phyloP scores from a whole-genome alignment of 1,140 invertebrate genomes.

The Pissodes strobi region DNA sequence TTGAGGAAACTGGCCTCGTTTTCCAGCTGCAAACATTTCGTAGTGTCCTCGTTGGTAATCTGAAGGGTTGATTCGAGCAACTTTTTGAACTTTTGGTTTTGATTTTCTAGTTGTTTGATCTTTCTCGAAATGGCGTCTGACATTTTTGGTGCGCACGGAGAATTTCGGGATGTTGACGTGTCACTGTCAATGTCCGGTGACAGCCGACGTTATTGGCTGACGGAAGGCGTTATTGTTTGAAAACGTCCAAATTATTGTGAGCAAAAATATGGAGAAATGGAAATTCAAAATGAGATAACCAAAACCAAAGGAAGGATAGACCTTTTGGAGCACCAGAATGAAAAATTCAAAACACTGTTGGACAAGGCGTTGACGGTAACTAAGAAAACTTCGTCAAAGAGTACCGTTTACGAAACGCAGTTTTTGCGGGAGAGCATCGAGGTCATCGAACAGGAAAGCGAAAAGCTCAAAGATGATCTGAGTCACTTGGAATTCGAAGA shows the following conservation, averaged over 20 bases:
- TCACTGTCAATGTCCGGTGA: background rate
- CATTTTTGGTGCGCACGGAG: constrained; percentile 4
- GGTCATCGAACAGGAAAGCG: constrained; percentile 31
- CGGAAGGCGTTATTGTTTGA: background rate
- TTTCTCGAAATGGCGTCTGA: constrained; percentile 8
- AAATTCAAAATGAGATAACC: constrained; percentile 38
- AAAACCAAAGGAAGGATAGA: constrained; percentile 24
- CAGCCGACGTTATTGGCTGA: background rate
- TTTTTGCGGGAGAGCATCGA: constrained; percentile 27
- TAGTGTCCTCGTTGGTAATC: constrained; percentile 14
- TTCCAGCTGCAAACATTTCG: constrained; percentile 1
- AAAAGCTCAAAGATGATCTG: constrained; percentile 31
- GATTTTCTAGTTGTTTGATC: constrained; percentile 24
- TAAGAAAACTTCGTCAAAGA: constrained; percentile 15
- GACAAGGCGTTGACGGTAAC: constrained; percentile 29
- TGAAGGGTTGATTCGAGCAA: constrained; percentile 16
- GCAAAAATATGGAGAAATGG: constrained; percentile 21
- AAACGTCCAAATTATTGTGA: constrained; percentile 13
- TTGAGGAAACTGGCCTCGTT: constrained; percentile 14
- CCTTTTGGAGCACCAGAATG: constrained; percentile 31
- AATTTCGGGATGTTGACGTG: constrained; percentile 2
- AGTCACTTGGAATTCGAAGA: background rate
- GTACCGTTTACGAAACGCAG: constrained; percentile 5
- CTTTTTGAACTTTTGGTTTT: constrained; percentile 24
- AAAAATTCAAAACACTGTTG: constrained; percentile 28